These are phyloP conservation scores for Apeira syringaria DNA, from an alignment of 2,888 invertebrate genomes.

Conservation along the genomic window DNA sequence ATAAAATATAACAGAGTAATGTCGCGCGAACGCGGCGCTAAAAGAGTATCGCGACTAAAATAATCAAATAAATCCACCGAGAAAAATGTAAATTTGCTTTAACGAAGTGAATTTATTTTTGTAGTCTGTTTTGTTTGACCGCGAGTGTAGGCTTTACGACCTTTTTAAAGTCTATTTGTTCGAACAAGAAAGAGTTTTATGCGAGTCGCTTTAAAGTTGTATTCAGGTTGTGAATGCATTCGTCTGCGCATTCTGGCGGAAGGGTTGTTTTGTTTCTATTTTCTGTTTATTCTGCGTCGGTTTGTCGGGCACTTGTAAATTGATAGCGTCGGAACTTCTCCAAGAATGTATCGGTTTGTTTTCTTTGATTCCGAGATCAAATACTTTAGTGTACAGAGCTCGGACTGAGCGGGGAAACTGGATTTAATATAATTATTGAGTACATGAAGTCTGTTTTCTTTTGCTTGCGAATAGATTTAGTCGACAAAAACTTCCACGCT, in stretches of 20 bases:
- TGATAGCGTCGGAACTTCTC: constrained; percentile 44
- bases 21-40: constrained; percentile 39
- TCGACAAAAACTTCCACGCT: too few relatives aligned
- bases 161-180: constrained; percentile 24
- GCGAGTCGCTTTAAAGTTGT: constrained; percentile 17
- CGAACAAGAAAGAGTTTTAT: constrained; percentile 27
- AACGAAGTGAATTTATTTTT: constrained; percentile 66
- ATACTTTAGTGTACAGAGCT: constrained; percentile 21
- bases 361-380: constrained; percentile 33
- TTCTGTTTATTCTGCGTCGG: constrained; percentile 43
- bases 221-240: constrained; percentile 23
- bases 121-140: constrained; percentile 40
- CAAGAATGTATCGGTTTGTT: constrained; percentile 26
- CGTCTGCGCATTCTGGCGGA: constrained; percentile 37
- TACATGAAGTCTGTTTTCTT: constrained; percentile 6
- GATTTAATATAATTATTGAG: constrained; percentile 26
- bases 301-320: constrained; percentile 49
- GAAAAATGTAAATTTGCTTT: constrained; percentile 73
- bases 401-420: constrained; percentile 7
- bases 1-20: constrained; percentile 40
- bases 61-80: constrained; percentile 58
- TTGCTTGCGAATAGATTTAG: too few relatives aligned
- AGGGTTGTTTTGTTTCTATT: constrained; percentile 39
- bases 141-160: constrained; percentile 43
- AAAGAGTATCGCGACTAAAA: constrained; percentile 46